Percentiles rank a stretch among this genome's conserved stretches.
These are phyloP conservation scores for Ectemnius cavifrons DNA, from an alignment of 2,888 invertebrate species.

Conservation along the genomic window DNA sequence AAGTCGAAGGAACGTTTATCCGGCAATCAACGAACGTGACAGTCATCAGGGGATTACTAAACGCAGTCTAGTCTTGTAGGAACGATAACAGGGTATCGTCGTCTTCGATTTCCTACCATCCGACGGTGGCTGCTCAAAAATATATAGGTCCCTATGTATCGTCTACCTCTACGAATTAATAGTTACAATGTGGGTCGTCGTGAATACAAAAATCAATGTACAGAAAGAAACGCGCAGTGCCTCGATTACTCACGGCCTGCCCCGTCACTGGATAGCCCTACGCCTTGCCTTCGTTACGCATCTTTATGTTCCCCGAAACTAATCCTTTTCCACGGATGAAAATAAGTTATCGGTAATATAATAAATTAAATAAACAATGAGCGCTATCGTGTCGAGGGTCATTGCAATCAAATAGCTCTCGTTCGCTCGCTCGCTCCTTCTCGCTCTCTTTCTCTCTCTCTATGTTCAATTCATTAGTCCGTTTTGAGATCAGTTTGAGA, in stretches of 20 bases:
- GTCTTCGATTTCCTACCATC: too few relatives aligned
- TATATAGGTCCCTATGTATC: slow-evolving; percentile 34
- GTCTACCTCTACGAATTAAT: slow-evolving; percentile 49
- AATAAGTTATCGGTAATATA: slow-evolving; percentile 40
- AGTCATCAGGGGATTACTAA: too few relatives aligned
- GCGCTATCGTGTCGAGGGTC: slow-evolving; percentile 40
- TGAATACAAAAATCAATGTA: slow-evolving; percentile 43
- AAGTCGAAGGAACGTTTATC: too few relatives aligned
- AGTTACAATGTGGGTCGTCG: slow-evolving; percentile 28
- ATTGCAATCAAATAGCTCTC: slow-evolving; percentile 51
- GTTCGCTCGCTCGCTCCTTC: too few relatives aligned
- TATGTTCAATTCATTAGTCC: slow-evolving; percentile 25
- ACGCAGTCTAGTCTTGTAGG: too few relatives aligned
- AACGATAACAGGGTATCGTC: too few relatives aligned
- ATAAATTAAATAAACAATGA: slow-evolving; percentile 47
- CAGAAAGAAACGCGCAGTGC: slow-evolving; percentile 39
- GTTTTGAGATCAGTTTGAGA: slow-evolving; percentile 43
- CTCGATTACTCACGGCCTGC: slow-evolving; percentile 41
- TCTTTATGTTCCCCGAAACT: slow-evolving; percentile 20
- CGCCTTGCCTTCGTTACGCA: slow-evolving; percentile 18
- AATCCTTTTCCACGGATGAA: slow-evolving; percentile 1
- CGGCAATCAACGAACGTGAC: too few relatives aligned
- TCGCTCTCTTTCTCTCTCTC: background rate
- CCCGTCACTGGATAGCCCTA: slow-evolving; percentile 25
- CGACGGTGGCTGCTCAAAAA: slow-evolving; percentile 11